Evolutionary conservation across 2,113 vertebrate species (phyloP).

Genomic region (Aphyosemion australe): DNA sequence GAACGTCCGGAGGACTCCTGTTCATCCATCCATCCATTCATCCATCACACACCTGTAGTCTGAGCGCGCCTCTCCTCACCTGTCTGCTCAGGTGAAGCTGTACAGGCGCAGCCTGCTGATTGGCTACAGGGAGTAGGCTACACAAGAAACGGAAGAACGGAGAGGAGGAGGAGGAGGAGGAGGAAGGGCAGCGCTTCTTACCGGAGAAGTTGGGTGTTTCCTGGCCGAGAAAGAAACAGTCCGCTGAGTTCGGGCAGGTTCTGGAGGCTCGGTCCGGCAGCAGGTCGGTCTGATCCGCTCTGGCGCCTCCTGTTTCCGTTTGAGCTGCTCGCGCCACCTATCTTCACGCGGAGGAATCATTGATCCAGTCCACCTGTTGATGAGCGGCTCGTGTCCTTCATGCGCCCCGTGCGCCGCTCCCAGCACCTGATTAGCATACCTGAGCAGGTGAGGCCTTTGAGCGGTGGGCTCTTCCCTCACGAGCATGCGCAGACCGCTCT

Average conservation of each 20-base stretch:
- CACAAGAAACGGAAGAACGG: too few relatives aligned
- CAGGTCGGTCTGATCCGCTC: conserved; percentile 76
- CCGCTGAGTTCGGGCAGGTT: conserved; percentile 17
- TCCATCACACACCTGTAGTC: neutral
- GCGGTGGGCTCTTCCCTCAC: neutral
- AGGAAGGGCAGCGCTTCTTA: too few relatives aligned
- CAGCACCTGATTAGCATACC: conserved; percentile 56
- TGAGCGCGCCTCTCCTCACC: conserved; percentile 49
- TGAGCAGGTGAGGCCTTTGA: conserved; percentile 48
- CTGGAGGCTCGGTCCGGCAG: neutral
- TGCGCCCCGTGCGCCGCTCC: neutral
- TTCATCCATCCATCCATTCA: neutral
- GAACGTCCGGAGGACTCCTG: too few relatives aligned
- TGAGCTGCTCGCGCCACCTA: conserved; percentile 92
- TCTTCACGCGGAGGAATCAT: conserved; percentile 95
- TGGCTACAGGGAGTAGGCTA: conserved; percentile 36
- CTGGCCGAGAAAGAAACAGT: neutral
- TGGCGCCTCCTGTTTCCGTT: conserved; percentile 69
- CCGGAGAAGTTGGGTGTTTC: conserved; percentile 2
- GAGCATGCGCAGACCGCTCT: conserved; percentile 10
- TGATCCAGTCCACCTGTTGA: conserved; percentile 16
- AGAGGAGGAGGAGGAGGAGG: neutral
- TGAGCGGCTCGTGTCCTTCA: neutral
- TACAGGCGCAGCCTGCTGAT: conserved; percentile 40
- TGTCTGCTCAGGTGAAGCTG: conserved; percentile 53